phyloP scores from a whole-genome alignment of 2,797 vertebrate genomes.

The Dipus sagitta region DNA sequence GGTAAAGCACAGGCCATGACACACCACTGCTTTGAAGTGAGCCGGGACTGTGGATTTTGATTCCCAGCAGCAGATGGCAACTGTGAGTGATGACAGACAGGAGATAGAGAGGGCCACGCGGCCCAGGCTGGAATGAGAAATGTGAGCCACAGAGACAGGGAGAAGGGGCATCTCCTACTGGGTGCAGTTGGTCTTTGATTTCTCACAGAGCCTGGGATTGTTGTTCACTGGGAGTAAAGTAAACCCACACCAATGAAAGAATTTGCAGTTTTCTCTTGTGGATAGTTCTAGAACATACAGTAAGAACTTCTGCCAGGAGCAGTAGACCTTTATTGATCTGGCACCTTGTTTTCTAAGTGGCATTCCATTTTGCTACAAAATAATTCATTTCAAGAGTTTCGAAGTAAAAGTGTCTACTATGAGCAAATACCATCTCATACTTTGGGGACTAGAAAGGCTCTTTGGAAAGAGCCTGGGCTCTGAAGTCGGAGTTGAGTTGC shows the following conservation, averaged over 20 bases:
- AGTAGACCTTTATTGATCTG: background rate
- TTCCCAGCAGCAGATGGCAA: constrained; percentile 46
- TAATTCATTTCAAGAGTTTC: constrained; percentile 14
- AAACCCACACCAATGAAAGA: background rate
- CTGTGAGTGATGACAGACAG: constrained; percentile 5
- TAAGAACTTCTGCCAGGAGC: background rate
- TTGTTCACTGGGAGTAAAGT: background rate
- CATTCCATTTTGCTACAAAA: background rate
- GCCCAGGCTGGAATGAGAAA: constrained; percentile 6
- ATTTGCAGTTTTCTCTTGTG: background rate
- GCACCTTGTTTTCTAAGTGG: constrained; percentile 16
- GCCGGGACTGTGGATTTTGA: constrained; percentile 16
- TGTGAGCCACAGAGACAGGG: background rate
- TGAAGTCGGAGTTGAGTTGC: background rate
- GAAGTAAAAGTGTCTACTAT: background rate
- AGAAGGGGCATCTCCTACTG: background rate
- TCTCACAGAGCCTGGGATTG: background rate
- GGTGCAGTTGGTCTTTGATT: background rate
- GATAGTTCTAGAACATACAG: background rate
- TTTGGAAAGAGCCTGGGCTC: constrained; percentile 2
- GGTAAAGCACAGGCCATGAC: constrained; percentile 37
- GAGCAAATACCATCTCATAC: background rate
- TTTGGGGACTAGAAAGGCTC: background rate
- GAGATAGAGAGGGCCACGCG: background rate
- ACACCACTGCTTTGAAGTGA: constrained; percentile 67